These are phyloP conservation scores for Pipa parva DNA, from an alignment of 2,113 vertebrate genomes.

Conservation along the genomic window DNA sequence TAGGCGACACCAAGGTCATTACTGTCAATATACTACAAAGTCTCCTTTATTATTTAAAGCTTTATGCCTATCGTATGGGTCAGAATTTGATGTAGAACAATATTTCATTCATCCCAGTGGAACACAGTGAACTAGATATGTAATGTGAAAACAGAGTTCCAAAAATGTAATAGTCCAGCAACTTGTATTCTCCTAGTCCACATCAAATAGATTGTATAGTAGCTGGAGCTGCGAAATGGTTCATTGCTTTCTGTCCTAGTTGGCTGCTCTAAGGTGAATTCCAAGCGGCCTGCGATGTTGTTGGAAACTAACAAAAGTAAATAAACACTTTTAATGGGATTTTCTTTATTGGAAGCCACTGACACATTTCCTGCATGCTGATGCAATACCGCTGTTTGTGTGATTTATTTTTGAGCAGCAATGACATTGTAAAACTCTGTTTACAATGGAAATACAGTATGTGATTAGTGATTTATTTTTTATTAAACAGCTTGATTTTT, in stretches of 20 bases:
- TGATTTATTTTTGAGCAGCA: constrained; percentile 27
- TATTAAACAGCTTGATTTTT: neutral
- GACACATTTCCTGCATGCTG: constrained; percentile 14
- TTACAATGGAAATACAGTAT: constrained; percentile 17
- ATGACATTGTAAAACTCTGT: constrained; percentile 16
- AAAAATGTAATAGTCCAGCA: constrained; percentile 1
- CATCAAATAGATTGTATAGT: neutral
- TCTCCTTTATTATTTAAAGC: neutral
- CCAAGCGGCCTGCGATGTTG: constrained; percentile 23
- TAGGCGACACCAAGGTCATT: neutral
- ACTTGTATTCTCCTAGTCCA: neutral
- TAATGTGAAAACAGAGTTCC: neutral
- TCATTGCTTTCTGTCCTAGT: constrained; percentile 28
- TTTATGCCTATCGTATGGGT: neutral
- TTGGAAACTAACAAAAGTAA: constrained; percentile 37
- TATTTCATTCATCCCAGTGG: neutral
- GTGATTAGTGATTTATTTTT: constrained; percentile 24
- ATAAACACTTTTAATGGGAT: constrained; percentile 41
- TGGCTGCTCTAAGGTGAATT: constrained; percentile 34
- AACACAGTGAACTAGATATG: neutral
- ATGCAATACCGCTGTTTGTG: constrained; percentile 6
- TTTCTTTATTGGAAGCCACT: constrained; percentile 36
- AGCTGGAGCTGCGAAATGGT: neutral
- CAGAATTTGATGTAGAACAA: neutral
- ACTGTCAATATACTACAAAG: neutral